A percentile compares a stretch with the other conserved stretches of the same genome.
Evolutionary conservation across 2,113 vertebrate species (phyloP).

Genomic region (Sturnus vulgaris): DNA sequence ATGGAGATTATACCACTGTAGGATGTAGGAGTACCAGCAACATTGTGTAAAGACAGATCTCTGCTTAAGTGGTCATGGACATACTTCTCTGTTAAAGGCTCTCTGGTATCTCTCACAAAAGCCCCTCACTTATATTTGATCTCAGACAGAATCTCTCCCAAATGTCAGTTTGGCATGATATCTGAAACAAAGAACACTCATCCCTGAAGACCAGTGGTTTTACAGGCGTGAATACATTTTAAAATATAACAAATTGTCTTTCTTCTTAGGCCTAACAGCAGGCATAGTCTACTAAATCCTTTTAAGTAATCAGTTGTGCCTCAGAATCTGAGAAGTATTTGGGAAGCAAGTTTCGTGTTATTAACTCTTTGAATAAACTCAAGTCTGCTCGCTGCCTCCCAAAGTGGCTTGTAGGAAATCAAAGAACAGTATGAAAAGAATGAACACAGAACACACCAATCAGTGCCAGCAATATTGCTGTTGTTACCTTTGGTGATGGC

Average conservation of each 20-base stretch:
- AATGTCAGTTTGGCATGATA: not conserved
- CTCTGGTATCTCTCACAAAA: not conserved
- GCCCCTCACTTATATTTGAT: not conserved
- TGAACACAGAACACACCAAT: not conserved
- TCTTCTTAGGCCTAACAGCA: slow-evolving; percentile 10
- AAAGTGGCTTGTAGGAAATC: not conserved
- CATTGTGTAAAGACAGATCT: not conserved
- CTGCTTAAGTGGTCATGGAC: not conserved
- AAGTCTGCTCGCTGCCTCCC: not conserved
- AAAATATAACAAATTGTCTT: slow-evolving; percentile 41
- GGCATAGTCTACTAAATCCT: not conserved
- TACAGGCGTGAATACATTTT: slow-evolving; percentile 10
- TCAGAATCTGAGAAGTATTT: not conserved
- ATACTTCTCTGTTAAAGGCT: not conserved
- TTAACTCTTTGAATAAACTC: not conserved
- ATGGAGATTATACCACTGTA: not conserved
- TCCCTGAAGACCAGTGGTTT: slow-evolving; percentile 19
- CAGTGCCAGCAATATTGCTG: not conserved
- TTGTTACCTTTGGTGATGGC: not conserved
- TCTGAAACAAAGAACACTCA: not conserved
- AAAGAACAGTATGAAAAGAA: not conserved
- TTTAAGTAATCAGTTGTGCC: not conserved
- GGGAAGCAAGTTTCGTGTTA: not conserved
- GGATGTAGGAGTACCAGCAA: not conserved
- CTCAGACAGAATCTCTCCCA: not conserved